Evolutionary conservation across 2,888 invertebrate species (phyloP), one percentile per base, ranked within the genome.

Genomic region (Notodonta dromedarius): DNA sequence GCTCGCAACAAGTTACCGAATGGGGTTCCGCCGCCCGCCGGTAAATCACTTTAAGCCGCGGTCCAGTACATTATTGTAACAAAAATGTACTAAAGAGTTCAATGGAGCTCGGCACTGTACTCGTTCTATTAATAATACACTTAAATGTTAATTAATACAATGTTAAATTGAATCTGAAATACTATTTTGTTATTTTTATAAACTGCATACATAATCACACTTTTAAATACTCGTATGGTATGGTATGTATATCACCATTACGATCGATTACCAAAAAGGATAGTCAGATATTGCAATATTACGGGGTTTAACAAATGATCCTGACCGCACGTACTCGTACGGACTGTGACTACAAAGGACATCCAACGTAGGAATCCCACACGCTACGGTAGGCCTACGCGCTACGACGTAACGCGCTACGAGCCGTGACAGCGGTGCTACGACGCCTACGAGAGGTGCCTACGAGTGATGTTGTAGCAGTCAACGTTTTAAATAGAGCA

Each of bases 341-440:
- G 16, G 16, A 11, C 50, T 9, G 16, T 16, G 14, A 48, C 52
- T 13, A 11, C 52, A 52, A 14, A 32, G 12, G 52, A 32, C 11
- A 32, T 14, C 11, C 9, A 52, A 32, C 5, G 13, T 52, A 32
- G 52, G 32, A 32, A 32, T 32, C 32, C 52, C 32, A 52, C 39
- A 40, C 40, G 55, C 40, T 55, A n/a, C 40, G 9, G 40, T 55
- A 55, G 16, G 55, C 55, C 55, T 40, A 55, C 52, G 12, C 52
- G 52, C 32, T 52, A 51, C 24, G 51, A 48, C 2, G 13, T 39
- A 13, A 54, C 54, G 54, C 5, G 5, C 54, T 54, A 39, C 54
- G 54, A 35, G 54, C 16, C 32, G n/a, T 39, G 55, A 55, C 55
- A 40, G 1, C 39, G 14, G 55, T 55, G 40, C 55, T 55, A 55